Evolutionary conservation across 2,113 vertebrate species (phyloP).

Genomic region (Calidris pugnax): DNA sequence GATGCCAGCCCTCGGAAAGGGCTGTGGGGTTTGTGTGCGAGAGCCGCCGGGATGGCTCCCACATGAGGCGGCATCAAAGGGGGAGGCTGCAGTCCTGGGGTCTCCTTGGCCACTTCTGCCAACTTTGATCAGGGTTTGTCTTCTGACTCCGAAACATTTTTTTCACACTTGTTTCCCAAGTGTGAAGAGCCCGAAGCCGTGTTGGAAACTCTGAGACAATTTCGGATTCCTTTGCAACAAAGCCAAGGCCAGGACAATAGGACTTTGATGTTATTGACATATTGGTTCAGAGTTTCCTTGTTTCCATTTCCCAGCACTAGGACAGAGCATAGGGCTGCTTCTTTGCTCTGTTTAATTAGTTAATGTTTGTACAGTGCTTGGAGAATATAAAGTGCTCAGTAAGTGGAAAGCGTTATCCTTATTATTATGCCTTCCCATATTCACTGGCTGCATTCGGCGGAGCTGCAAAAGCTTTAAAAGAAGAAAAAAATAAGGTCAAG

Average conservation of each 20-base stretch:
- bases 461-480: constrained; percentile 42
- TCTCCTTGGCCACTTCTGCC: constrained; percentile 55
- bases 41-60: constrained; percentile 49
- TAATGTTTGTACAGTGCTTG: constrained; percentile 59
- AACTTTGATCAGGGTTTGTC: constrained; percentile 62
- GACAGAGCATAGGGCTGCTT: constrained; percentile 40
- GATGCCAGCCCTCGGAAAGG: constrained; percentile 47
- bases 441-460: neutral
- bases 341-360: constrained; percentile 64
- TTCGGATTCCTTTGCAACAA: constrained; percentile 62
- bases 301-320: constrained; percentile 61
- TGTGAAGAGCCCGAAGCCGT: constrained; percentile 46
- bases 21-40: neutral
- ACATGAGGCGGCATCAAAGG: constrained; percentile 65
- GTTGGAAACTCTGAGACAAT: constrained; percentile 63
- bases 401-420: constrained; percentile 56
- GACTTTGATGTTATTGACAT: constrained; percentile 68
- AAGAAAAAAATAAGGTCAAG: constrained; percentile 16
- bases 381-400: constrained; percentile 63
- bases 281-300: constrained; percentile 60
- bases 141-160: constrained; percentile 22
- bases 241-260: constrained; percentile 65
- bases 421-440: constrained; percentile 44
- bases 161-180: constrained; percentile 65
- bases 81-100: neutral